These are phyloP conservation scores for Polietes domitor DNA, from an alignment of 2,888 invertebrate species.

Conservation along the genomic window DNA sequence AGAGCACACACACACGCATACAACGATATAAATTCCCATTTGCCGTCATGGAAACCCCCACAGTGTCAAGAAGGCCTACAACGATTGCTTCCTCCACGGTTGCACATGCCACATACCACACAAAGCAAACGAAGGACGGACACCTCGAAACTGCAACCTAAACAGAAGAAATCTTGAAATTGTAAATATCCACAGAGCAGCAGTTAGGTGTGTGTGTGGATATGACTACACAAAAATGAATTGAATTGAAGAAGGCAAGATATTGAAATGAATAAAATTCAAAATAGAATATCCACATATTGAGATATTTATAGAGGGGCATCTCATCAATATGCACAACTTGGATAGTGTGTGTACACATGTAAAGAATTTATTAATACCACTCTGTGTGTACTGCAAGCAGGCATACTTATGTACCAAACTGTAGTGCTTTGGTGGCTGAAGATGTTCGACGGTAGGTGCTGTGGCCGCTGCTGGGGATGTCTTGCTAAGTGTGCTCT, in stretches of 20 bases:
- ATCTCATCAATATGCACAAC: neutral
- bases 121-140: neutral
- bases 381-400: no score
- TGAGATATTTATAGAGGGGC: conserved; percentile 5
- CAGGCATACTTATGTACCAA: neutral
- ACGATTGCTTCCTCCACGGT: neutral
- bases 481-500: conserved; percentile 10
- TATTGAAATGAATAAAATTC: conserved; percentile 4
- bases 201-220: neutral
- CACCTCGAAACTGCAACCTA: neutral
- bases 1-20: neutral
- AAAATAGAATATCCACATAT: conserved; percentile 11
- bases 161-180: neutral
- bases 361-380: conserved; percentile 15
- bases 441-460: neutral
- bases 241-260: neutral
- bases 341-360: neutral
- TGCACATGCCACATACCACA: neutral
- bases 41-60: conserved; percentile 10
- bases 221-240: neutral
- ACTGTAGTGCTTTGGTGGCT: neutral
- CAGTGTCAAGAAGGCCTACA: conserved; percentile 22
- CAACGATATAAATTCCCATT: neutral
- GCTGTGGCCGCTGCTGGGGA: neutral
- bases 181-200: neutral